Evolutionary conservation across 2,888 invertebrate genomes (phyloP).

Genomic region (Lasioglossum figueresi): DNA sequence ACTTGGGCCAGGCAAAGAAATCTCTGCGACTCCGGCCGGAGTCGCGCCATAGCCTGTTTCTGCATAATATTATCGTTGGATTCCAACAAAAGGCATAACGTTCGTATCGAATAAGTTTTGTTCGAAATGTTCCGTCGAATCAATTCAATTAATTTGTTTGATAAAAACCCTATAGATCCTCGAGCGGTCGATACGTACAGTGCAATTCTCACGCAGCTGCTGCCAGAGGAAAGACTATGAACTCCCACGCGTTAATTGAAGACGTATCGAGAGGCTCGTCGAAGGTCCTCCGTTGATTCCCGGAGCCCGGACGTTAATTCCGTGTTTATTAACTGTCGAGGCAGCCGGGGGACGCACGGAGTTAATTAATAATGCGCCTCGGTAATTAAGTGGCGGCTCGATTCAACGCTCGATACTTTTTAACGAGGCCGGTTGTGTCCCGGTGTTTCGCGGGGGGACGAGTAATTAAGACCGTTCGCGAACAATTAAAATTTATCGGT

Average conservation of each 20-base stretch:
- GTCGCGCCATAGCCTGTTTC: too few species aligned
- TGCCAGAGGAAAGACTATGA: neutral
- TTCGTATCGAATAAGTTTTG: too few species aligned
- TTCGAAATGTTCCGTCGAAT: too few species aligned
- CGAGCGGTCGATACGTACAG: neutral
- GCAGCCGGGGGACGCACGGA: constrained; percentile 9
- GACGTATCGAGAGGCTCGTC: neutral
- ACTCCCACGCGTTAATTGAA: constrained; percentile 12
- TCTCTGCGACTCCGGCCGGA: too few species aligned
- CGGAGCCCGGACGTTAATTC: constrained; percentile 16
- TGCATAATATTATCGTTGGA: too few species aligned
- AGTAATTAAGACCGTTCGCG: constrained; percentile 35
- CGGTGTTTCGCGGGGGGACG: constrained; percentile 16
- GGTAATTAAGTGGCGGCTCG: constrained; percentile 32
- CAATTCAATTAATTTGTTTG: too few species aligned
- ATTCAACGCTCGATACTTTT: constrained; percentile 29
- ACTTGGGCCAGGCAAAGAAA: too few species aligned
- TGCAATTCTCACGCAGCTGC: neutral
- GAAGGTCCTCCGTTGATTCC: constrained; percentile 4
- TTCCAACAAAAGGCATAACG: too few species aligned
- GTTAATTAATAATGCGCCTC: constrained; percentile 46
- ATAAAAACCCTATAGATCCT: neutral
- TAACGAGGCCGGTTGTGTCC: constrained; percentile 13
- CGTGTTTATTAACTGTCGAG: constrained; percentile 31
- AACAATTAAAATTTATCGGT: constrained; percentile 41